Base-by-base conservation (phyloP, 2,888 invertebrate species). In the Cerastoderma edule region DNA sequence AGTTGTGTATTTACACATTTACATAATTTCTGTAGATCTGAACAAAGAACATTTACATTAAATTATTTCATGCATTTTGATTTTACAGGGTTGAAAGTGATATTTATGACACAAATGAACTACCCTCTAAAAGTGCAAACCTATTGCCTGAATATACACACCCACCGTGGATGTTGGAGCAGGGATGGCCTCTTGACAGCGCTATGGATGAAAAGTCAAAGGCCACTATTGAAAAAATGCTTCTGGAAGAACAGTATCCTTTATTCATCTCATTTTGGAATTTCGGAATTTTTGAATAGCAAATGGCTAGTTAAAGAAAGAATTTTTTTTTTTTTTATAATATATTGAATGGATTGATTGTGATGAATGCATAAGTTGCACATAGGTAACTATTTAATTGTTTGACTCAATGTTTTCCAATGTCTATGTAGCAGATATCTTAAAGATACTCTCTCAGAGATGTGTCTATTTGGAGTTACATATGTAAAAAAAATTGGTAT, bases 141-240 rank as follows among this genome's bases (percentile, higher is more conserved):
- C 76, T 91, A 10, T 79, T 91, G 53, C 91, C 91, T 65, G 91
- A 92, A 67, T 90, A 86, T 60, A 89, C 90, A 10, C 89, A 89
- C 64, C 92, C 91, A 50, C 91, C 91, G n/a, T 92, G 91, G 91
- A 88, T 91, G 88, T 80, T 91, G 56, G 91, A 92, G 64, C 91
- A 90, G 54, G 72, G 89, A 19, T 91, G 90, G 91, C 85, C 89
- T 6, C 78, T 91, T 70, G 91, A 91, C 72, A 87, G 84, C 35
- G 85, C 84, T 48, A 87, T 90, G 83, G 91, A 91, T 86, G 90
- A 91, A 72, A 90, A 91, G 69, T 91, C 90, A 0, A 90, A 90
- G 71, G 90, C 90, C 6, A 90, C 89, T 39, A 91, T 91, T 67
- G 91, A 90, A 70, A 91, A 90, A 72, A 91, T 91, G 91, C 80